These are phyloP conservation scores for Eptesicus fuscus DNA, from an alignment of 2,113 vertebrate genomes.

Conservation along the genomic window DNA sequence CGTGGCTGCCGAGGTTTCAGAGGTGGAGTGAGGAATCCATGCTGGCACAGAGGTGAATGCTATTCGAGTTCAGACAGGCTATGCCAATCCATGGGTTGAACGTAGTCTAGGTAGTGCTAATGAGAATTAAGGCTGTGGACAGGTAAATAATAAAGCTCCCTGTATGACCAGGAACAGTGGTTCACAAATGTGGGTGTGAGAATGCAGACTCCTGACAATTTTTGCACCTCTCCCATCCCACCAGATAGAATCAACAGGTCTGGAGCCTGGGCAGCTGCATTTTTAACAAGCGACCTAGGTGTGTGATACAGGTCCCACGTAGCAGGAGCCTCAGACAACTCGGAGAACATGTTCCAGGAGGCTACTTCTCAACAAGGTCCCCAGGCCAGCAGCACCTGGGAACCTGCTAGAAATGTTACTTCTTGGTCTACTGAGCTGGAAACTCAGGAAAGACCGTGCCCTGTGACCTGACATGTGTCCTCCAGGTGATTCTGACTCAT, in stretches of 20 bases:
- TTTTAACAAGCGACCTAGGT: not conserved
- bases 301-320: fast-evolving
- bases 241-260: not conserved
- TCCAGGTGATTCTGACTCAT: not conserved
- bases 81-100: not conserved
- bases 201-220: not conserved
- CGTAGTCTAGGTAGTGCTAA: not conserved
- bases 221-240: not conserved
- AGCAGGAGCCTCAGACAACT: not conserved
- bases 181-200: not conserved
- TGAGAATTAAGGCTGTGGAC: not conserved
- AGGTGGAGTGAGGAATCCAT: not conserved
- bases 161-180: not conserved
- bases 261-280: not conserved
- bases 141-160: not conserved
- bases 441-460: not conserved
- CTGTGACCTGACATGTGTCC: not conserved
- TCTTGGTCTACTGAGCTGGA: not conserved
- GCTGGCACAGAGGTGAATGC: not conserved
- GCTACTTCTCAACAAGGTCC: not conserved
- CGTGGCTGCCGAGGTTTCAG: not conserved
- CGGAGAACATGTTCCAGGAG: not conserved
- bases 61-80: not conserved
- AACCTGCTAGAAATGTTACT: not conserved
- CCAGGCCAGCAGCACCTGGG: not conserved